A percentile compares a stretch with the other conserved stretches of the same genome.
Conservation (phyloP, 2,888 invertebrate species). For the Dasysyrphus albostriatus region DNA sequence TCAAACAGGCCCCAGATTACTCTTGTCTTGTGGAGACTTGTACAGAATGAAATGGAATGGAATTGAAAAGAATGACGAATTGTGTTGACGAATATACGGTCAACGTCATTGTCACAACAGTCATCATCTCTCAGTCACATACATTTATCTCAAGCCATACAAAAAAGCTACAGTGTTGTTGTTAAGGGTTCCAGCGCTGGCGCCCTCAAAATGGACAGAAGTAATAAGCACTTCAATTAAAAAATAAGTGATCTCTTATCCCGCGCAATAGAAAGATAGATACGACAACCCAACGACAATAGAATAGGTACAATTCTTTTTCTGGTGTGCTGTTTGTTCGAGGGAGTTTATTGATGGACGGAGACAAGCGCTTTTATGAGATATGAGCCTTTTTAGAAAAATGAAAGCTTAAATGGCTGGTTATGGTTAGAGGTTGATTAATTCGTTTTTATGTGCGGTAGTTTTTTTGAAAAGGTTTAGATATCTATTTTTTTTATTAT, state of each 20-base stretch:
- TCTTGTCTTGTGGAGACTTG: neutral
- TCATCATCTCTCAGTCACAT: neutral
- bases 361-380: neutral
- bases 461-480: neutral
- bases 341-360: neutral
- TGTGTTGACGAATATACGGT: neutral
- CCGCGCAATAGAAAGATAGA: neutral
- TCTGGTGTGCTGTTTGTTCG: neutral
- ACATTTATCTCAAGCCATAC: neutral
- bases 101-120: neutral
- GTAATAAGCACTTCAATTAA: neutral
- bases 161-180: neutral
- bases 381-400: neutral
- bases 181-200: neutral
- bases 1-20: slow-evolving; percentile 35
- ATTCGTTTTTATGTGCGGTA: neutral
- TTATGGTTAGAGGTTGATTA: neutral
- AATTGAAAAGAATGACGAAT: neutral
- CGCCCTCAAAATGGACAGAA: neutral
- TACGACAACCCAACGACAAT: neutral
- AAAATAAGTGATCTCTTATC: neutral
- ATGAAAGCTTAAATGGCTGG: neutral
- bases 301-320: neutral
- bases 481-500: neutral
- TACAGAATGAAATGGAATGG: neutral